These are phyloP conservation scores for Tipula helvola DNA, from an alignment of 2,888 invertebrate species.

Conservation along the genomic window DNA sequence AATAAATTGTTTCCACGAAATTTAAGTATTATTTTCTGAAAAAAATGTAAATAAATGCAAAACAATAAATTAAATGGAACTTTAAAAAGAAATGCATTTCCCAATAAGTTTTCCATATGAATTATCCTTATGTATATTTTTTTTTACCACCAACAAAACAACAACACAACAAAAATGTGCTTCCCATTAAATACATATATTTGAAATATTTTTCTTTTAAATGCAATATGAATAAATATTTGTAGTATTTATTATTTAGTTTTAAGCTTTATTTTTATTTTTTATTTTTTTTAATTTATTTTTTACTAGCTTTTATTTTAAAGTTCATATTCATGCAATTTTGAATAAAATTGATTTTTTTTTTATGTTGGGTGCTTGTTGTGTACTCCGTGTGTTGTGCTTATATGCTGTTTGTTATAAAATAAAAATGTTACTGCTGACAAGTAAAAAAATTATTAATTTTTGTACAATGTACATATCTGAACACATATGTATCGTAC, in stretches of 20 bases:
- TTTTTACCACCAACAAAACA: not conserved
- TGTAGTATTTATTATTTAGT: not conserved
- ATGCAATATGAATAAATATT: not conserved
- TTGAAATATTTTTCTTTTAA: not conserved
- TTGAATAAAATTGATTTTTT: not conserved
- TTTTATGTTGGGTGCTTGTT: not conserved
- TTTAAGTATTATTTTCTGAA: not conserved
- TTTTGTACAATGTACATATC: not conserved
- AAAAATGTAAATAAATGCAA: not conserved
- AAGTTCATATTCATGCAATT: constrained; percentile 4
- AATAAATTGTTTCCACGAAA: not conserved
- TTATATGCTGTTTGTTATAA: not conserved
- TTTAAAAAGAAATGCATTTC: not conserved
- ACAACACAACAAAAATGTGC: not conserved
- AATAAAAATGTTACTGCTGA: not conserved
- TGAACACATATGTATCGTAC: not conserved
- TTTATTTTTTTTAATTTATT: not conserved
- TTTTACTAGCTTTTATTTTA: not conserved
- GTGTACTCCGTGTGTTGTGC: not conserved
- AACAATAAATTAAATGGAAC: not conserved
- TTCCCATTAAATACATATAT: not conserved
- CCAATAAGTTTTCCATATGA: not conserved
- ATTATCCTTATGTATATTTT: not conserved
- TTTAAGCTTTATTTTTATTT: not conserved
- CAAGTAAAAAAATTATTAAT: not conserved